These are phyloP conservation scores for Menura novaehollandiae DNA, from an alignment of 2,113 vertebrate genomes.

Conservation along the genomic window DNA sequence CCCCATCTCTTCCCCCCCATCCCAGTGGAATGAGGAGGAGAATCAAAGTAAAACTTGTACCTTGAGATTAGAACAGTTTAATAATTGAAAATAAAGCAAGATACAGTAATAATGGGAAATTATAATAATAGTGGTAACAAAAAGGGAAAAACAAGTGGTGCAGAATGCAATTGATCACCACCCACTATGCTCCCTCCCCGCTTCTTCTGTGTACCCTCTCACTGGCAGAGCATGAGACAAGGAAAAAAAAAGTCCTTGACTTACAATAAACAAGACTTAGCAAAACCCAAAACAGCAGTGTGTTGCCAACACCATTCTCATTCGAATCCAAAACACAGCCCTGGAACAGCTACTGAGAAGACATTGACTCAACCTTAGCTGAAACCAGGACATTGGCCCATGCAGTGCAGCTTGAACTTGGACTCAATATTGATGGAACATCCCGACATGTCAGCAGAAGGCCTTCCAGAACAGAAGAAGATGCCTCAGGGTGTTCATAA, in stretches of 20 bases:
- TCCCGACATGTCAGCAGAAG: neutral
- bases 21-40: rapidly evolving
- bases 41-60: neutral
- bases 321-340: neutral
- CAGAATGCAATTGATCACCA: neutral
- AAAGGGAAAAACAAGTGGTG: neutral
- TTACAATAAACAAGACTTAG: neutral
- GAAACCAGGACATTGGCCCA: too few relatives aligned
- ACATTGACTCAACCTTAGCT: neutral
- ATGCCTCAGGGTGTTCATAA: neutral
- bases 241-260: neutral
- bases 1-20: neutral
- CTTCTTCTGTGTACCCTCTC: rapidly evolving
- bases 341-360: neutral
- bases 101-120: neutral
- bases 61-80: neutral
- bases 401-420: rapidly evolving
- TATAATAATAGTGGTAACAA: neutral
- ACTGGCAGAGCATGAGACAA: neutral
- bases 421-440: neutral
- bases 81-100: neutral
- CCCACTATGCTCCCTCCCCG: neutral
- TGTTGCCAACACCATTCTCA: neutral
- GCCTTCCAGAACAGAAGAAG: neutral
- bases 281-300: neutral